Evolutionary conservation across 2,797 vertebrate species (phyloP).

Genomic region (Neostethus bicornis): DNA sequence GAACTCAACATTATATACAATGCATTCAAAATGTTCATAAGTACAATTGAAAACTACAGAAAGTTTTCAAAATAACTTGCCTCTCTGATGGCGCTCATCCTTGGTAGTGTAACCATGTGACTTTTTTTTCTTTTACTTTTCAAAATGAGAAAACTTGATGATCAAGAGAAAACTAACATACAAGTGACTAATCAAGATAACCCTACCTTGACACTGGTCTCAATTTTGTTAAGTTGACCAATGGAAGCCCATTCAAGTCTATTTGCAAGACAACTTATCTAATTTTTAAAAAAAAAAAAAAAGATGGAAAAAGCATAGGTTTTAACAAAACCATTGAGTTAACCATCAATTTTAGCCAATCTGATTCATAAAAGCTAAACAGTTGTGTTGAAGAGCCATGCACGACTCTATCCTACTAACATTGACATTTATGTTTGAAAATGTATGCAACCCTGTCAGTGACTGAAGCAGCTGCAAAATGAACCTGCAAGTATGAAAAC

Average conservation of each 20-base stretch:
- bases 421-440: constrained; percentile 9
- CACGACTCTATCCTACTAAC: constrained; percentile 11
- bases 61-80: constrained; percentile 13
- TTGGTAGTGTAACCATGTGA: constrained; percentile 37
- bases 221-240: constrained; percentile 4
- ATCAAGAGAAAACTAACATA: not conserved
- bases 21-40: constrained; percentile 11
- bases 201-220: not conserved
- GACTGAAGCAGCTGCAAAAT: constrained; percentile 8
- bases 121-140: constrained; percentile 20
- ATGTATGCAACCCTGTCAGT: constrained; percentile 10
- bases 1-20: constrained; percentile 26
- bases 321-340: constrained; percentile 5
- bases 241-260: constrained; percentile 3
- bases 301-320: no score
- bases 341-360: constrained; percentile 1
- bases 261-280: constrained; percentile 3
- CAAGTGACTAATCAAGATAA: not conserved
- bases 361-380: constrained; percentile 14
- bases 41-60: constrained; percentile 6
- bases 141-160: no score
- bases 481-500: constrained; percentile 13
- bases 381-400: no score
- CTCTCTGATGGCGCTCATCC: constrained; percentile 18
- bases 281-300: not conserved